Evolutionary conservation across 2,113 vertebrate species (phyloP).

Genomic region (Mustela lutreola): DNA sequence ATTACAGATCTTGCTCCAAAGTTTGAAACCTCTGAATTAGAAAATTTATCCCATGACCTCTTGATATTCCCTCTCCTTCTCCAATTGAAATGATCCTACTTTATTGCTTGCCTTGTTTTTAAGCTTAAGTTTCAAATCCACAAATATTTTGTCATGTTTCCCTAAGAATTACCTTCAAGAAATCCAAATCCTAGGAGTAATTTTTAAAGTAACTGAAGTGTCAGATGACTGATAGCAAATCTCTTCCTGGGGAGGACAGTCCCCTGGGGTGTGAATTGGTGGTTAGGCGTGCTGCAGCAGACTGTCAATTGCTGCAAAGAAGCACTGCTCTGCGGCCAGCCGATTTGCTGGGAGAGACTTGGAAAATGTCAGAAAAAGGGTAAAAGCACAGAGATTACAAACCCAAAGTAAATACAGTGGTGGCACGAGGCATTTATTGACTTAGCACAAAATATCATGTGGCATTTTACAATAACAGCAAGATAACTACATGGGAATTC

Average conservation of each 20-base stretch:
- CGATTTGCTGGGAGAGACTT: slow-evolving; percentile 66
- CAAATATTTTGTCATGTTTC: slow-evolving; percentile 47
- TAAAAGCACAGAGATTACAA: slow-evolving; percentile 69
- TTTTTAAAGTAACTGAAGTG: slow-evolving; percentile 76
- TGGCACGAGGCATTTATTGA: slow-evolving; percentile 70
- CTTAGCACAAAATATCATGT: slow-evolving; percentile 74
- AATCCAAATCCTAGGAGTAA: slow-evolving; percentile 65
- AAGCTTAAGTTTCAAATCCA: slow-evolving; percentile 49
- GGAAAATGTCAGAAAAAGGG: slow-evolving; percentile 80
- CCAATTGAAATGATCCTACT: slow-evolving; percentile 48
- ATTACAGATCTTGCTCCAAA: slow-evolving; percentile 20
- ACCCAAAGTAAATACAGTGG: slow-evolving; percentile 74
- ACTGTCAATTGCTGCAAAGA: slow-evolving; percentile 61
- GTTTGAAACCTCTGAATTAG: neutral
- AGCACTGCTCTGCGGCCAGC: slow-evolving; percentile 5
- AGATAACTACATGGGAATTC: slow-evolving; percentile 72
- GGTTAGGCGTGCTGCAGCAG: neutral
- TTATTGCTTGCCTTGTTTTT: slow-evolving; percentile 57
- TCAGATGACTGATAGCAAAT: slow-evolving; percentile 69
- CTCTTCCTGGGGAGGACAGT: slow-evolving; percentile 39
- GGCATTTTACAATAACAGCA: slow-evolving; percentile 76
- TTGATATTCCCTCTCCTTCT: slow-evolving; percentile 40
- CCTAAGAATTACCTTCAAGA: slow-evolving; percentile 64
- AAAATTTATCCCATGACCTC: slow-evolving; percentile 33
- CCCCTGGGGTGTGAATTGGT: slow-evolving; percentile 70